These are phyloP conservation scores for Macrotrachela quadricornifera DNA, from an alignment of 1,140 invertebrate genomes.

Conservation along the genomic window DNA sequence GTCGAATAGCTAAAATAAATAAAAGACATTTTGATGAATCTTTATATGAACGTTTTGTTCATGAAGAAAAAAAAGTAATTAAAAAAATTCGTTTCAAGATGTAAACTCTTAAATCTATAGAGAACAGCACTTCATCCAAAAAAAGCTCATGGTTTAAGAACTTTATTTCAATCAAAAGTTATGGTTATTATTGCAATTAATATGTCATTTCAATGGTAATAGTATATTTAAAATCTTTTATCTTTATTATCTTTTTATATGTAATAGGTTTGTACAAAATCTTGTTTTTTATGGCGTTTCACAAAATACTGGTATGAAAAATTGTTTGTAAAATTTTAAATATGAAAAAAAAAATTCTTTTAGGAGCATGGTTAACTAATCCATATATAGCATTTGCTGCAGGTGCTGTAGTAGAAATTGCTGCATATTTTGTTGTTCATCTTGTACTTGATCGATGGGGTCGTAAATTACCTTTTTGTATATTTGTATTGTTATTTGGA, in stretches of 20 bases:
- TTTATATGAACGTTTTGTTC: background rate
- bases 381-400: background rate
- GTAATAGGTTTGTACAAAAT: conserved; percentile 5
- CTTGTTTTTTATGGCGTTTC: conserved; percentile 7
- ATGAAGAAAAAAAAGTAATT: no score
- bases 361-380: background rate
- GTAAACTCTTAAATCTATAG: no score
- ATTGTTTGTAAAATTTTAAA: no score
- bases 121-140: no score
- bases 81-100: no score
- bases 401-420: conserved; percentile 2
- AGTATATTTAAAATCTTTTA: background rate
- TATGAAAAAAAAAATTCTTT: no score
- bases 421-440: conserved; percentile 1
- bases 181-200: background rate
- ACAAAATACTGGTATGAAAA: conserved; percentile 4
- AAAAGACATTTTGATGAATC: conserved; percentile 7
- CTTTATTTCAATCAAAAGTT: background rate
- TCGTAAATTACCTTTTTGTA: background rate
- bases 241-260: conserved; percentile 1
- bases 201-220: background rate
- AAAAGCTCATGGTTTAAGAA: no score
- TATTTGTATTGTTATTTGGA: conserved; percentile 1
- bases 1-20: conserved; percentile 14
- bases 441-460: background rate